Base-by-base conservation (phyloP, 2,888 invertebrate species). In the Cistogaster globosa region DNA sequence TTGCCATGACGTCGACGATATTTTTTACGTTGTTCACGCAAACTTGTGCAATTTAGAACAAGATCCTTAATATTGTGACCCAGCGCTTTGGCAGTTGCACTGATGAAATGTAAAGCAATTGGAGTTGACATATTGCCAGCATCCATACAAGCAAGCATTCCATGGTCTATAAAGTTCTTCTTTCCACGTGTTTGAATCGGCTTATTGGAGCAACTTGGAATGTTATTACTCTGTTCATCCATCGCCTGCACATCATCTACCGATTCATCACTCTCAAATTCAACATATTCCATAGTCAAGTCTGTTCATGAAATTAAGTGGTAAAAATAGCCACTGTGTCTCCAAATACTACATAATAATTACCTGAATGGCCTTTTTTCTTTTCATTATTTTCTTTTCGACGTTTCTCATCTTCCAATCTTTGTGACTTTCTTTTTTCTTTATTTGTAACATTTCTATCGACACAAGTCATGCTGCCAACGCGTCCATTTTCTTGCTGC, bases 211-310 rank as follows among this genome's bases (percentile, higher is more conserved):
- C n/a, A n/a, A n/a, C n/a, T n/a, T n/a, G n/a, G n/a, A n/a, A n/a
- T n/a, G n/a, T n/a, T n/a, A n/a, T n/a, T n/a, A n/a, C n/a, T n/a
- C n/a, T n/a, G n/a, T n/a, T n/a, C n/a, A 60, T 74, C 55, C 42
- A 75, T 63, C 63, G 55, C 55, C 63, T 75, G n/a, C n/a, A n/a
- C n/a, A n/a, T 55, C 38, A 55, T 63, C 55, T 55, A 22, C 55
- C 38, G 75, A 74, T 74, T 74, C 62, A 53, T n/a, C n/a, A n/a
- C n/a, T n/a, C n/a, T 71, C 45, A 71, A 72, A 45, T 72, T 75
- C 51, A 63, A 75, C 63, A 75, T 63, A 22, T 36, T 75, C 63
- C 42, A 63, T 55, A 63, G 63, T 53, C 55, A 75, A 63, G 55
- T 63, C 22, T 63, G 63, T 53, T 22, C 63, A 63, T 48, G 48